Conservation (phyloP, 2,888 invertebrate genomes). For the Escarpia spicata region DNA sequence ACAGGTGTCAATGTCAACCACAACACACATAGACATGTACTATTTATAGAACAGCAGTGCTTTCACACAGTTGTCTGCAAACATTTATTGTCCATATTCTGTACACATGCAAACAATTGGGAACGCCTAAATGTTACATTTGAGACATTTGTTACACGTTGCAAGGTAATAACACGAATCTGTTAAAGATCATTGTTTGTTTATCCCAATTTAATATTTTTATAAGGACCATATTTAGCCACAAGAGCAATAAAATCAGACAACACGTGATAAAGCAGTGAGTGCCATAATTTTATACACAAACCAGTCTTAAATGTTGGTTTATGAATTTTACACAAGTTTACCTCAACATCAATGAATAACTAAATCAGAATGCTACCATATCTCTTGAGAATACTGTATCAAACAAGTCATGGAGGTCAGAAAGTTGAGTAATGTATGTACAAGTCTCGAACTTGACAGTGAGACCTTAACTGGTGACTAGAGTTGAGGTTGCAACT, state of each 20-base stretch:
- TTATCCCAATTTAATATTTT: background rate
- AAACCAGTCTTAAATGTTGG: background rate
- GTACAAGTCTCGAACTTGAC: background rate
- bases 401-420: background rate
- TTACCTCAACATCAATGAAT: background rate
- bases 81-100: background rate
- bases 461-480: background rate
- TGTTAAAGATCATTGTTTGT: background rate
- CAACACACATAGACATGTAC: background rate
- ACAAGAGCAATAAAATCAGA: background rate
- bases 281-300: no score
- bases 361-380: background rate
- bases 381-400: background rate
- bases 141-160: background rate
- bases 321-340: background rate
- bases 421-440: background rate
- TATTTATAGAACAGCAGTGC: background rate
- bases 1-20: background rate
- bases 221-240: background rate
- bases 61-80: background rate
- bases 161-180: background rate
- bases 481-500: background rate
- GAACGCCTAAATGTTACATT: background rate
- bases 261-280: background rate
- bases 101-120: background rate